Evolutionary conservation across 2,888 invertebrate genomes (phyloP), one percentile per base, ranked within the genome.

Genomic region (Oxystoma pomonae): DNA sequence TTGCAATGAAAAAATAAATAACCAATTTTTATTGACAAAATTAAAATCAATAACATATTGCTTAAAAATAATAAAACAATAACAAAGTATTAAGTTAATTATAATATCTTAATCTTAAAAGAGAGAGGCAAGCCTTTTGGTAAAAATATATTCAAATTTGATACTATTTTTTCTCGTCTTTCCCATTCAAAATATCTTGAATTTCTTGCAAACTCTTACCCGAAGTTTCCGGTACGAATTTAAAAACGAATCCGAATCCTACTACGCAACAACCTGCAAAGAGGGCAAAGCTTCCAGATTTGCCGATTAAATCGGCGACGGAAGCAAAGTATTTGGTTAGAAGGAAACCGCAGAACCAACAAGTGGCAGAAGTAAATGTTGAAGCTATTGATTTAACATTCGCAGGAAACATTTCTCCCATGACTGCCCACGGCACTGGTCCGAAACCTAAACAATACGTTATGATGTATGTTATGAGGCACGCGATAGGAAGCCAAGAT

Each of bases 121-220:
- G n/a, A n/a, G n/a, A n/a, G n/a, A n/a, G n/a, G n/a, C n/a, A n/a
- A n/a, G n/a, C n/a, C n/a, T n/a, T n/a, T n/a, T n/a, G n/a, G n/a
- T n/a, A n/a, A n/a, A n/a, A n/a, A n/a, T n/a, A n/a, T n/a, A n/a
- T n/a, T n/a, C n/a, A n/a, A n/a, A n/a, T n/a, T n/a, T n/a, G n/a
- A n/a, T n/a, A n/a, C n/a, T n/a, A n/a, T n/a, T 35, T 35, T 35
- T 35, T 7, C 3, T 20, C 5, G 20, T 57, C 49, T 16, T 63
- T 67, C 5, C 71, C 73, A 79, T 0, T 90, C 86, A 81, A 61
- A 19, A 87, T 86, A 65, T 87, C 85, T 78, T 92, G 91, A 68
- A 96, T 96, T 81, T 96, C 88, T 74, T 90, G 88, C 72, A 95
- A 84, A 72, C 90, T 90, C 81, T 91, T 90, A 22, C 95, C 95